phyloP scores from a whole-genome alignment of 2,797 vertebrate genomes.

The Vipera latastei region DNA sequence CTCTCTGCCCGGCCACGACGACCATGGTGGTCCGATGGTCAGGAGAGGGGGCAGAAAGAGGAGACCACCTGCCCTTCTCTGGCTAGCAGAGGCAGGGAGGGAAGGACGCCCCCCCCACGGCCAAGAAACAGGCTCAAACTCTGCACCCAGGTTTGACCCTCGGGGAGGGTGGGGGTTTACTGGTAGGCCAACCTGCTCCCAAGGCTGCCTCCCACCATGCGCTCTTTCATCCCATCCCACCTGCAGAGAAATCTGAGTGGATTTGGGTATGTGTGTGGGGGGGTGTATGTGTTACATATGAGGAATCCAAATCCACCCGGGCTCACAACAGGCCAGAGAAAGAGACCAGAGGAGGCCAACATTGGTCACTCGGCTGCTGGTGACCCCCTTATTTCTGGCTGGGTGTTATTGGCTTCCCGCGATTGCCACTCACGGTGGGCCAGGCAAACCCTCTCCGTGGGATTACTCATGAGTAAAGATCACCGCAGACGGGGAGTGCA shows the following conservation, averaged over 20 bases:
- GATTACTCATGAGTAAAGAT: neutral
- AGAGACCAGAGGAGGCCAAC: neutral
- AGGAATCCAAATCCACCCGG: neutral
- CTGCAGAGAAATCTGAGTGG: neutral
- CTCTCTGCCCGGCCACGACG: neutral
- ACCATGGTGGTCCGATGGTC: neutral
- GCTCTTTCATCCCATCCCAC: too few relatives aligned
- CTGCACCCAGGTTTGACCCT: neutral
- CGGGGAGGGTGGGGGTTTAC: fast-evolving
- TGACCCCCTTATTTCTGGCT: neutral
- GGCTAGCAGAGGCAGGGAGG: neutral
- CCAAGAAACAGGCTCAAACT: neutral
- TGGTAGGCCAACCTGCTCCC: neutral
- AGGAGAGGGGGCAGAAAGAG: neutral
- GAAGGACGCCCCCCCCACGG: neutral
- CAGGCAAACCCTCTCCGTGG: neutral
- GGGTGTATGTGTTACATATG: neutral
- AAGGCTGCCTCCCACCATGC: too few relatives aligned
- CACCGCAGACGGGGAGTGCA: too few relatives aligned
- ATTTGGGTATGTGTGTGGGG: neutral
- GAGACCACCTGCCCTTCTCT: too few relatives aligned
- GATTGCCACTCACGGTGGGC: neutral
- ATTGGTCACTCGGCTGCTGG: too few relatives aligned
- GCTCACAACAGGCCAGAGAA: neutral
- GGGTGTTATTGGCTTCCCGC: neutral